Evolutionary conservation across 2,888 invertebrate genomes (phyloP).

Genomic region (Eristalinus aeneus): DNA sequence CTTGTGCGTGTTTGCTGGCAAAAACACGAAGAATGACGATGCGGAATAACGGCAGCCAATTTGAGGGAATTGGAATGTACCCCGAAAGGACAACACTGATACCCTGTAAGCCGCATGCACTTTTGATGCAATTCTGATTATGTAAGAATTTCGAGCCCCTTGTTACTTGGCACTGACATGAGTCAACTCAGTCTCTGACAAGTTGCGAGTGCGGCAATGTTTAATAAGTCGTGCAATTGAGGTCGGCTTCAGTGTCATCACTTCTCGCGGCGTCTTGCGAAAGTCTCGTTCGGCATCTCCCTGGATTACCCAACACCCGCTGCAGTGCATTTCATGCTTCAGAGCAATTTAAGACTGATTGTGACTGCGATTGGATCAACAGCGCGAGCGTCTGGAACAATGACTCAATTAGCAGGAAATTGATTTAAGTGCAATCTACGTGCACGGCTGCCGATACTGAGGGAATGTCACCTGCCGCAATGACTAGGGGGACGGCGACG

Average conservation of each 20-base stretch:
- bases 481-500: not conserved
- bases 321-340: not conserved
- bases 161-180: not conserved
- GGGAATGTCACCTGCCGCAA: constrained; percentile 41
- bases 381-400: constrained; percentile 30
- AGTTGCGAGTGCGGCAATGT: not conserved
- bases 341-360: not conserved
- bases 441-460: constrained; percentile 38
- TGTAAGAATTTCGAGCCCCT: too few species aligned
- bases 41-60: not conserved
- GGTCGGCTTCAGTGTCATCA: not conserved
- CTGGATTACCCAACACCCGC: not conserved
- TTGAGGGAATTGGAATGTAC: not conserved
- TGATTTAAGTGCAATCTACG: constrained; percentile 54
- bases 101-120: too few species aligned
- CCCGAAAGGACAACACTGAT: not conserved
- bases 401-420: constrained; percentile 57
- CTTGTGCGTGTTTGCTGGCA: not conserved
- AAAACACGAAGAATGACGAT: not conserved
- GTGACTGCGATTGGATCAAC: not conserved
- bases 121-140: too few species aligned
- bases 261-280: not conserved
- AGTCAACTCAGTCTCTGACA: not conserved
- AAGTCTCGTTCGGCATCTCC: not conserved
- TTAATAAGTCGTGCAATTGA: not conserved